phyloP scores from a whole-genome alignment of 2,113 vertebrate genomes.

The Pteropus alecto region DNA sequence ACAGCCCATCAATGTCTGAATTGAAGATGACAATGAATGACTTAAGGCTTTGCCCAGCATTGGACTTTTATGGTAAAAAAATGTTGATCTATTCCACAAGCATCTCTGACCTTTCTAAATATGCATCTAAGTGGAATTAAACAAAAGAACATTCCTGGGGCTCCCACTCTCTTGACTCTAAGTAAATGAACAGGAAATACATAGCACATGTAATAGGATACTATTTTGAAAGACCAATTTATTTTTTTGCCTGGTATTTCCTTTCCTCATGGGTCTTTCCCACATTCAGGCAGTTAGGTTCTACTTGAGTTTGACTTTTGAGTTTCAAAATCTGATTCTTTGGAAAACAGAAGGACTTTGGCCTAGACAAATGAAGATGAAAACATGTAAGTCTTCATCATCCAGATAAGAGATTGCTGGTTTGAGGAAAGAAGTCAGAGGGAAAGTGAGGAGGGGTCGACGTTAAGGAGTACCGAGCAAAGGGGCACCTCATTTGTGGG shows the following conservation, averaged over 20 bases:
- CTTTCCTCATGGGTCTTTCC: not conserved
- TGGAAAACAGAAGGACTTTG: not conserved
- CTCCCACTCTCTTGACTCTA: not conserved
- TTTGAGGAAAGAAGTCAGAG: not conserved
- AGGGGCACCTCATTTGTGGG: accelerated
- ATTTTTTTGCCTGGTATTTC: not conserved
- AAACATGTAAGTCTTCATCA: not conserved
- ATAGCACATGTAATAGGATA: not conserved
- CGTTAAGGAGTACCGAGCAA: not conserved
- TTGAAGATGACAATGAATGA: not conserved
- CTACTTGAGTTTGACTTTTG: not conserved
- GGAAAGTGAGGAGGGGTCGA: not conserved
- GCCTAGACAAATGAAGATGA: not conserved
- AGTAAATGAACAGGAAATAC: not conserved
- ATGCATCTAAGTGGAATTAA: not conserved
- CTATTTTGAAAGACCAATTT: not conserved
- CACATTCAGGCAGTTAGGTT: not conserved
- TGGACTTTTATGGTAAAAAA: not conserved
- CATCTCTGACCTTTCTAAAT: conserved; percentile 11
- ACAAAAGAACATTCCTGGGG: not conserved
- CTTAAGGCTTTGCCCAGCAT: not conserved
- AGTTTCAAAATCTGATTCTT: not conserved
- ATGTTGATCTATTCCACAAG: not conserved
- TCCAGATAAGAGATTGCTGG: not conserved
- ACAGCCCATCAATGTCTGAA: not conserved